Evolutionary conservation across 2,888 invertebrate genomes (phyloP).

Genomic region (Dermolepida albohirtum): DNA sequence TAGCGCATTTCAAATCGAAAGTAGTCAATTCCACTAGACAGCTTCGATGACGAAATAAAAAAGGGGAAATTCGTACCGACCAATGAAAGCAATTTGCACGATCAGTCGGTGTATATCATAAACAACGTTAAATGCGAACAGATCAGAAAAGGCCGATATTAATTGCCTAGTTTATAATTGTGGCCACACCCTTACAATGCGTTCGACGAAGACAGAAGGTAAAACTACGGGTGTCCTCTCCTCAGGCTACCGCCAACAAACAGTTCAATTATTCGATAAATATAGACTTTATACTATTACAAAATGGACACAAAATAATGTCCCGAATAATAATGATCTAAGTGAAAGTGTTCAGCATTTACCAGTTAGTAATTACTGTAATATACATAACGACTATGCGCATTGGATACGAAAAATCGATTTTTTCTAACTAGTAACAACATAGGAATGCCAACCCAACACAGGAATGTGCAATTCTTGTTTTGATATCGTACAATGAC

Average conservation of each 20-base stretch:
- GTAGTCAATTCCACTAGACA: constrained; percentile 1
- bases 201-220: constrained; percentile 24
- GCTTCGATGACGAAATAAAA: constrained; percentile 21
- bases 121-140: constrained; percentile 43
- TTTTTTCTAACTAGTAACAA: constrained; percentile 4
- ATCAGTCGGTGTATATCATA: constrained; percentile 31
- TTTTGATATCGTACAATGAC: not conserved
- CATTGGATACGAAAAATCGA: constrained; percentile 19
- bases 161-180: constrained; percentile 54
- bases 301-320: constrained; percentile 2
- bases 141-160: constrained; percentile 54
- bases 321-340: constrained; percentile 7
- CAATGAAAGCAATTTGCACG: constrained; percentile 34
- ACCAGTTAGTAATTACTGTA: constrained; percentile 25
- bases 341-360: constrained; percentile 29
- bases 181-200: constrained; percentile 50
- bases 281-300: not conserved
- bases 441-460: constrained; percentile 30
- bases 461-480: constrained; percentile 29
- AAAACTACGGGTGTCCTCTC: constrained; percentile 19
- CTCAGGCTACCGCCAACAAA: constrained; percentile 23
- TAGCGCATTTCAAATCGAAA: constrained; percentile 23
- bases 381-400: not conserved
- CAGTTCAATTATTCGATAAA: constrained; percentile 18
- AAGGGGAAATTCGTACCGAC: constrained; percentile 14